Conservation (phyloP, 2,113 vertebrate genomes). For the Platichthys flesus region DNA sequence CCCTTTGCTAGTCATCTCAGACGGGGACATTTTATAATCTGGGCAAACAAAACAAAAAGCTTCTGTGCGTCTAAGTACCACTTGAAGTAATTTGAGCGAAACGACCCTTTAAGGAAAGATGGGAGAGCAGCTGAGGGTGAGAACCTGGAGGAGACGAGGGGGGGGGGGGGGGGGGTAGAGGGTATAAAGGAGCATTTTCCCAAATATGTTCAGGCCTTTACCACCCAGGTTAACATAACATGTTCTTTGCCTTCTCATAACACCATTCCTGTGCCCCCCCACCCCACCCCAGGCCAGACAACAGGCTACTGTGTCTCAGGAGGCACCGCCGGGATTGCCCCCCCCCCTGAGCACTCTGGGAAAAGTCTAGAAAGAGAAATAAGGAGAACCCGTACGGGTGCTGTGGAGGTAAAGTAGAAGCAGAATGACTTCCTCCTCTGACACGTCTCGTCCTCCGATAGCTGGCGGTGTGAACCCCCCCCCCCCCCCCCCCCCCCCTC, state of each 20-base stretch:
- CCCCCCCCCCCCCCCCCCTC: conserved; percentile 16
- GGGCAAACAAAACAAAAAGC: not conserved
- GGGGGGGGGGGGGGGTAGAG: conserved; percentile 36
- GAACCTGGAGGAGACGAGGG: conserved; percentile 22
- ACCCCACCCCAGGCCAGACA: conserved; percentile 62
- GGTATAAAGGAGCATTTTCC: conserved; percentile 70
- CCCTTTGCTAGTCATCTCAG: no score
- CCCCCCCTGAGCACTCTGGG: conserved; percentile 43
- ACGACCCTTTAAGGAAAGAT: conserved; percentile 7
- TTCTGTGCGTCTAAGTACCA: not conserved
- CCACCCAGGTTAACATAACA: conserved; percentile 80
- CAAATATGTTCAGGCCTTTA: conserved; percentile 73
- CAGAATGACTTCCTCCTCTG: conserved; percentile 1
- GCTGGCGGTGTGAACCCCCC: conserved; percentile 9
- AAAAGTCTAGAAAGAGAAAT: conserved; percentile 45
- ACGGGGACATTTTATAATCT: no score
- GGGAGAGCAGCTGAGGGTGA: conserved; percentile 17
- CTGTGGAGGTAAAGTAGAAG: not conserved
- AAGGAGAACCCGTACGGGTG: conserved; percentile 3
- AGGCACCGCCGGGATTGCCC: conserved; percentile 42
- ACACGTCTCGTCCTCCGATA: not conserved
- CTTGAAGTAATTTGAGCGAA: not conserved
- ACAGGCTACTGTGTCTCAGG: conserved; percentile 76
- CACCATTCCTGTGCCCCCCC: conserved; percentile 31
- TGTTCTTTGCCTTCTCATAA: conserved; percentile 71